Base-by-base conservation (phyloP, 2,113 vertebrate species). In the Ranitomeya variabilis region DNA sequence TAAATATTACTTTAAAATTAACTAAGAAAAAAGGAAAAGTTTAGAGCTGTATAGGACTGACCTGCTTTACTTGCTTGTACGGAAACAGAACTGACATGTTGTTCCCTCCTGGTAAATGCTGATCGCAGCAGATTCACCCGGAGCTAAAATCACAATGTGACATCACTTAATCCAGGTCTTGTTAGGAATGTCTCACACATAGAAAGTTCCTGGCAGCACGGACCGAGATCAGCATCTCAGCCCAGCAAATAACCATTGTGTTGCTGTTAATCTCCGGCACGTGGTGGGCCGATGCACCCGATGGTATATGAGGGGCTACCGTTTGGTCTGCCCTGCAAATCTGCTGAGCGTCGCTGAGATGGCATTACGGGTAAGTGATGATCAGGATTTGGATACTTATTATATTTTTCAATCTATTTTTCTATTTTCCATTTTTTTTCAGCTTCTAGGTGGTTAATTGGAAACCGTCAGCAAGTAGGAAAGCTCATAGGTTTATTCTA, bases 311-410 rank as follows among this genome's bases (percentile, higher is more conserved):
- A 88, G 87, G 59, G 69, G 21, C 69, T 66, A 51, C 59, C 6
- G 14, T 10, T 45, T 18, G 80, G 14, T 37, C 21, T 54, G 37
- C 64, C 10, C 57, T 83, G 71, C 80, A 83, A 62, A n/a, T 76
- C 80, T 15, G 69, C 19, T 87, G 45, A 21, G 69, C 69, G 31
- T 6, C 19, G 15, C 26, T 14, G 13, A 11, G 55, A 88, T 88
- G 87, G 31, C 87, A 62, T 76, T 88, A 64, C 76, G 64, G 87
- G 87, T 88, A 88, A 83, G 87, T 52, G 64, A 21, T 7, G 8
- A 51, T 51, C 37, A 18, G 1, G 12, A n/a, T 15, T 21, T 21
- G 7, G 31, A 67, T 11, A 7, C n/a, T 66, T 10, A 8, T 10
- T 10, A 7, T 7, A n/a, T 67, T 10, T 16, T 23, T 10, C 23